These are phyloP conservation scores for Hiodon tergisus DNA, from an alignment of 2,113 vertebrate genomes.

Conservation along the genomic window DNA sequence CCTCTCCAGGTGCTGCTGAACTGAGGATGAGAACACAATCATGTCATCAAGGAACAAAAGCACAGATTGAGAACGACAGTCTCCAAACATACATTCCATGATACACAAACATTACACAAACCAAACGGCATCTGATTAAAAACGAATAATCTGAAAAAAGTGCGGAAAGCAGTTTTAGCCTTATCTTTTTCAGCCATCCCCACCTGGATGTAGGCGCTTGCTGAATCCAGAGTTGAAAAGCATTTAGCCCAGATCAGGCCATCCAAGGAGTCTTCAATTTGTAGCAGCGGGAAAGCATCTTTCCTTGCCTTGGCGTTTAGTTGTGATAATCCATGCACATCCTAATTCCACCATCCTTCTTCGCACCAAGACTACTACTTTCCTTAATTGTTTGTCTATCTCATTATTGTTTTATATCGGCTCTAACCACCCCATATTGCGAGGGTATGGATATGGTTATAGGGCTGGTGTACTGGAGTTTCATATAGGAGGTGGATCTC, in stretches of 20 bases:
- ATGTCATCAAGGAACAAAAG: neutral
- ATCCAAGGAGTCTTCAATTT: too few species aligned
- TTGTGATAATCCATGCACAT: too few species aligned
- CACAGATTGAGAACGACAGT: neutral
- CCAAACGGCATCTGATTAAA: neutral
- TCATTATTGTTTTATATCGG: neutral
- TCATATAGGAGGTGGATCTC: neutral
- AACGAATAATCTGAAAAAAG: neutral
- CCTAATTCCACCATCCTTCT: too few species aligned
- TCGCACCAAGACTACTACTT: slow-evolving; percentile 1
- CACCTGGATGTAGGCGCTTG: slow-evolving; percentile 1
- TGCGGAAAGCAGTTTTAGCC: slow-evolving; percentile 9
- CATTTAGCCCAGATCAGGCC: too few species aligned
- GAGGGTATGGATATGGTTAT: neutral
- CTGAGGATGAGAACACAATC: neutral
- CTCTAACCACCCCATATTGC: neutral
- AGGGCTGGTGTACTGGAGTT: neutral
- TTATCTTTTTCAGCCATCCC: slow-evolving; percentile 2
- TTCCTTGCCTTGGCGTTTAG: too few species aligned
- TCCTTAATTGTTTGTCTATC: neutral
- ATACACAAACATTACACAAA: neutral
- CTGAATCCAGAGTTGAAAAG: neutral
- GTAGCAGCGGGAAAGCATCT: too few species aligned
- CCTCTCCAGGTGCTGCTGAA: neutral
- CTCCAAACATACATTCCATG: slow-evolving; percentile 5